A percentile compares a stretch with the other conserved stretches of the same genome.
These are phyloP conservation scores for Sinonovacula constricta DNA, from an alignment of 1,140 invertebrate genomes.

Conservation along the genomic window DNA sequence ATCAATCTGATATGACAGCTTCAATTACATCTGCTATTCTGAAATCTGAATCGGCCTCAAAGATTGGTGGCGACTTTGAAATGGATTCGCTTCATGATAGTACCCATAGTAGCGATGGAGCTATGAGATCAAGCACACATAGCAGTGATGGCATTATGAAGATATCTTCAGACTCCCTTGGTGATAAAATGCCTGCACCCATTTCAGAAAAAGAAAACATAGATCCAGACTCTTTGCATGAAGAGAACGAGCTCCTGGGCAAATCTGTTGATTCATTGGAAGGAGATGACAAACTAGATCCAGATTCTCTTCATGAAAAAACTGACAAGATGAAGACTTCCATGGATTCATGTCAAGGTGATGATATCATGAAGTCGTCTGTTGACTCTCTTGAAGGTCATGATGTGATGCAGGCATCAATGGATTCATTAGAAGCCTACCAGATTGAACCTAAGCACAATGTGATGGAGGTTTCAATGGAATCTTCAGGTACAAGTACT, in stretches of 20 bases:
- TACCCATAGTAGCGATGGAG: constrained; percentile 72
- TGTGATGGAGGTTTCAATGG: constrained; percentile 71
- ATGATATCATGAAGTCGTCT: constrained; percentile 64
- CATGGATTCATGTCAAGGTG: constrained; percentile 72
- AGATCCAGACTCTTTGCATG: constrained; percentile 81
- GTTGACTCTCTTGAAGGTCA: constrained; percentile 80
- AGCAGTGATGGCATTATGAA: constrained; percentile 75
- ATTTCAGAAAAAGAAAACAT: constrained; percentile 83
- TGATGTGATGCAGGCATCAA: constrained; percentile 69
- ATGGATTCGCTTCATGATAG: constrained; percentile 65
- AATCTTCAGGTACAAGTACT: constrained; percentile 65
- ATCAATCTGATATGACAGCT: constrained; percentile 69
- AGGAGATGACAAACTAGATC: constrained; percentile 72
- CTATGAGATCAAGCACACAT: constrained; percentile 72
- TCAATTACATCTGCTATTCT: constrained; percentile 74
- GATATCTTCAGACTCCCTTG: constrained; percentile 77
- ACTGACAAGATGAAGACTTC: constrained; percentile 68
- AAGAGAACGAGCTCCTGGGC: constrained; percentile 75
- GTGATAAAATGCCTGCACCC: constrained; percentile 69
- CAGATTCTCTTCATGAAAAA: constrained; percentile 80
- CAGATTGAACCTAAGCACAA: constrained; percentile 60
- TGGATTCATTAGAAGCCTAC: constrained; percentile 72
- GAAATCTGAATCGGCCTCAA: constrained; percentile 48
- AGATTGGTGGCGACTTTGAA: constrained; percentile 54
- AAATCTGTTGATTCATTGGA: constrained; percentile 84